Conservation (phyloP, 2,797 vertebrate species). For the Paedocypris micromegethes region DNA sequence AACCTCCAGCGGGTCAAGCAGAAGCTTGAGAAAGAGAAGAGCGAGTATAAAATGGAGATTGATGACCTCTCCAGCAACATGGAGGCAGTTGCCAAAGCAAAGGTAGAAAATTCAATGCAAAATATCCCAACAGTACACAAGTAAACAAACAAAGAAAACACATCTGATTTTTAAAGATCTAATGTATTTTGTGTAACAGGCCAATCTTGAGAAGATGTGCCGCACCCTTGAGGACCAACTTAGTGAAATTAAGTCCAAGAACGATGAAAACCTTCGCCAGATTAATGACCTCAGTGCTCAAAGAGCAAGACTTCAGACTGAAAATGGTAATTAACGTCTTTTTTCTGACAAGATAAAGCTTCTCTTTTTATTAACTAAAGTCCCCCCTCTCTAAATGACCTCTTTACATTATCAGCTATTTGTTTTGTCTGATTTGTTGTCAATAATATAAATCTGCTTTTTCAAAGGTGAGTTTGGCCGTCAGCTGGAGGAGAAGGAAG, state of each 20-base stretch:
- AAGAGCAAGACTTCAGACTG: conserved; percentile 79
- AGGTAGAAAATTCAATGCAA: conserved; percentile 64
- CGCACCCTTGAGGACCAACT: conserved; percentile 80
- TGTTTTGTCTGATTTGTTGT: neutral
- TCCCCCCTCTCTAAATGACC: too few relatives aligned
- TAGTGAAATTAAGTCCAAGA: conserved; percentile 75
- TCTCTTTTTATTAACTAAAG: too few relatives aligned
- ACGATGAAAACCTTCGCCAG: conserved; percentile 72
- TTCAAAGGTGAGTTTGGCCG: conserved; percentile 71
- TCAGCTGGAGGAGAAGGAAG: conserved; percentile 82
- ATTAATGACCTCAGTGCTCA: conserved; percentile 74
- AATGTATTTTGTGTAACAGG: conserved; percentile 57
- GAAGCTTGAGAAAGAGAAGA: conserved; percentile 87
- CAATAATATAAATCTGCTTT: too few relatives aligned
- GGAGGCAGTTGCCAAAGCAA: conserved; percentile 77
- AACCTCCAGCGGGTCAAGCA: conserved; percentile 84
- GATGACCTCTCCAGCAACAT: conserved; percentile 80
- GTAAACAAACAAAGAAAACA: conserved; percentile 5
- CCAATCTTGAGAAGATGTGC: conserved; percentile 80
- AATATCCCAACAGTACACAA: neutral
- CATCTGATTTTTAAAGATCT: conserved; percentile 49
- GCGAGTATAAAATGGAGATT: conserved; percentile 84
- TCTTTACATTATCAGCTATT: neutral
- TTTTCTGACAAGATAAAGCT: too few relatives aligned
- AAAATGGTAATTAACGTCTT: conserved; percentile 68